Base-by-base conservation (phyloP, 2,113 vertebrate species). In the Centropristis striata region DNA sequence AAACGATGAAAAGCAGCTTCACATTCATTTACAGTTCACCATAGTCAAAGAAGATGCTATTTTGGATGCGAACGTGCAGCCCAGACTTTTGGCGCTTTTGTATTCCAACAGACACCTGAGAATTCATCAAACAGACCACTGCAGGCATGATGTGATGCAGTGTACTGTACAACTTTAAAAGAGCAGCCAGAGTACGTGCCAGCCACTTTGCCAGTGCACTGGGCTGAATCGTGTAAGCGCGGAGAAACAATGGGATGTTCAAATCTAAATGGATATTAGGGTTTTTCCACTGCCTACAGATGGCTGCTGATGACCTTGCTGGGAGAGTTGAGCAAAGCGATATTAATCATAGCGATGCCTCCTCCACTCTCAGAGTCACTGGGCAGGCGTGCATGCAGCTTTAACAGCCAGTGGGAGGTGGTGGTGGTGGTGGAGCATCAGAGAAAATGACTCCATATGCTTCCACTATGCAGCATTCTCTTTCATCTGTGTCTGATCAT, bases 291-390 rank as follows among this genome's bases (percentile, higher is more conserved):
- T 75, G 78, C 76, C 81, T 80, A 61, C 83, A 92, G 85, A 85
- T 89, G 86, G 86, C 64, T 84, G 80, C 72, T 85, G 80, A 85
- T 89, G 86, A 91, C 86, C 83, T 91, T 86, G 66, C 80, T 86
- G 42, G 50, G 68, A 74, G 71, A 75, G 80, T 78, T 81, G 81
- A 86, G 66, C 72, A 90, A 87, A 86, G 65, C 36, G 1, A 71
- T 71, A 90, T 87, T 77, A 71, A 91, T 91, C 86, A 77, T 59
- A 65, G 59, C 60, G 3, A 46, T 50, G 80, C 85, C 66, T 84
- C 77, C 63, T 87, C 67, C 74, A 75, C 75, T 81, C 58, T 75
- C 50, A 44, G 59, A 80, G 66, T 27, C 53, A 51, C 64, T 39
- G 73, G 36, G 68, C 84, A 87, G 67, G 71, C 60, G 16, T 65